Base-by-base conservation (phyloP, 2,888 invertebrate genomes). In the Callosobruchus maculatus region DNA sequence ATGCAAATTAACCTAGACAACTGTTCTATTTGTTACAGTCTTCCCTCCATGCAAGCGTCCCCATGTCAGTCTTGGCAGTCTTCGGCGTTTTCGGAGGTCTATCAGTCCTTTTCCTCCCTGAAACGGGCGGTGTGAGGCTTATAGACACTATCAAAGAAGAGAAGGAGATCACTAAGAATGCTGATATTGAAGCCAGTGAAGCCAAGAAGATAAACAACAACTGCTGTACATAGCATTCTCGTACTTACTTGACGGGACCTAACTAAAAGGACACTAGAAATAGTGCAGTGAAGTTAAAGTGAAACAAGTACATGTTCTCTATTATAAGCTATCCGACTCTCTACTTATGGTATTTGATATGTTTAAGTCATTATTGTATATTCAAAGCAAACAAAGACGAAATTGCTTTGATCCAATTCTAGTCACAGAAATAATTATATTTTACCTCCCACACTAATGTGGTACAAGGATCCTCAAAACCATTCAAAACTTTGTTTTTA, bases 101-200 rank as follows among this genome's bases (percentile, higher is more conserved):
- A 66, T 90, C 93, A 69, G 92, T 94, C 0, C 88, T 95, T 26
- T 89, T 94, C 74, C 88, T 96, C 71, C 95, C 95, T 0, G 95
- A 95, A 87, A 94, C 94, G 1, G 90, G 91, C n/a, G 88, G 88
- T 73, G 86, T 85, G 72, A 88, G 89, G 0, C 83, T 91, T 18
- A 87, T 89, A 5, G 84, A 83, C 66, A 84, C 85, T 0, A 72
- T 86, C 3, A 80, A 81, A 70, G 82, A 84, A 70, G 81, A 80
- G 30, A 74, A 80, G 68, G 69, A 74, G 49, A 73, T 68, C 13
- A 66, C 73, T n/a, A 73, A 73, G 26, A 72, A 71, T 5, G 72
- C 78, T 71, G 74, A 70, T 7, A 67, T 26, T 13, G 77, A 75
- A 68, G 70, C 31, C 2, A 75, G 77, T 49, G 77, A 79, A 67